These are phyloP conservation scores for Tapirus indicus DNA, from an alignment of 2,797 vertebrate species.

Conservation along the genomic window DNA sequence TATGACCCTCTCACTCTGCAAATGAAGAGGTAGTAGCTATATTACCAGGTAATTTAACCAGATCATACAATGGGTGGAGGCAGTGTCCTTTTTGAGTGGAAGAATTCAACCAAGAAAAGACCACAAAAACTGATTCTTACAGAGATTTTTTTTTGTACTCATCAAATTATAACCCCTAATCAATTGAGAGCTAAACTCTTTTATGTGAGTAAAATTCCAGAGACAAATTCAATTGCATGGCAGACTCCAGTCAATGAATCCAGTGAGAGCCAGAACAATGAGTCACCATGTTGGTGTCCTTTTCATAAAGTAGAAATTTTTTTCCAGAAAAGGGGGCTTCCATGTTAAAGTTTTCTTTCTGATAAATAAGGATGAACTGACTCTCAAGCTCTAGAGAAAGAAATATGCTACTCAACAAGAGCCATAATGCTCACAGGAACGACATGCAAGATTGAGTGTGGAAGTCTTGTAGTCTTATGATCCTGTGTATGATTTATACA, in stretches of 20 bases:
- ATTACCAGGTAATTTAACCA: neutral
- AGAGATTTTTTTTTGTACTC: neutral
- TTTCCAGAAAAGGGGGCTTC: neutral
- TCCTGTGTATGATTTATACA: neutral
- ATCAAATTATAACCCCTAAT: neutral
- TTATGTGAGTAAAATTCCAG: neutral
- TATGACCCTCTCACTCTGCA: neutral
- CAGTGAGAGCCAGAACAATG: neutral
- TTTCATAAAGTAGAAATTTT: neutral
- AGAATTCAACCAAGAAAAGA: neutral
- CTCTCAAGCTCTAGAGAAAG: neutral
- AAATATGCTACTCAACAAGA: neutral
- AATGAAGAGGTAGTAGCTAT: neutral
- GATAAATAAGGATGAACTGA: neutral
- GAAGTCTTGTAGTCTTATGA: no score
- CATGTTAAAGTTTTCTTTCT: neutral
- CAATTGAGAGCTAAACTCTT: neutral
- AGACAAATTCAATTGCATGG: neutral
- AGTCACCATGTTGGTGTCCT: neutral
- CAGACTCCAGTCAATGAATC: neutral
- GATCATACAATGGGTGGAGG: neutral
- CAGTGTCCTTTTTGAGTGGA: neutral
- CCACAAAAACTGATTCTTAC: neutral
- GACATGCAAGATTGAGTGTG: fast-evolving
- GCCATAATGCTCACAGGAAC: neutral